phyloP scores from a whole-genome alignment of 2,113 vertebrate genomes.

The Syrmaticus mikado region DNA sequence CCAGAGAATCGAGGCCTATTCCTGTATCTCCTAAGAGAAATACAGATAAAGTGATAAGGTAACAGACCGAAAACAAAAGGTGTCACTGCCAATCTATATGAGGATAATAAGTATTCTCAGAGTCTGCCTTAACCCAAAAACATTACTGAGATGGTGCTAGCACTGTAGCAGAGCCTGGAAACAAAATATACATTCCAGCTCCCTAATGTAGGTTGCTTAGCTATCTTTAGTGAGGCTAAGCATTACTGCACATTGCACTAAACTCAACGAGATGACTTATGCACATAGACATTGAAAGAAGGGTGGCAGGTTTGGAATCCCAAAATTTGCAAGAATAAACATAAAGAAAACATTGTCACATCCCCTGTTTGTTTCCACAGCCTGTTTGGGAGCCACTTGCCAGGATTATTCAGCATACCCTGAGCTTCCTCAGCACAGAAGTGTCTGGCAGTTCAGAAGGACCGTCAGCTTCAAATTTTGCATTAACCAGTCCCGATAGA shows the following conservation, averaged over 20 bases:
- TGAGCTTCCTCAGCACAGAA: background rate
- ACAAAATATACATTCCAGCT: conserved; percentile 5
- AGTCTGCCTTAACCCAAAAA: background rate
- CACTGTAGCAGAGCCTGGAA: background rate
- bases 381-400: background rate
- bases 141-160: background rate
- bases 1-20: background rate
- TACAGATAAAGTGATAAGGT: background rate
- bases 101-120: background rate
- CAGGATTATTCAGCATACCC: background rate
- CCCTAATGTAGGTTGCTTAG: background rate
- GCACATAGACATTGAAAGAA: background rate
- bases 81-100: background rate
- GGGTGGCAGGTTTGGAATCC: background rate
- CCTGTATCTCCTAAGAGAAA: background rate
- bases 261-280: background rate
- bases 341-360: background rate
- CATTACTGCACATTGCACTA: background rate
- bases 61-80: background rate
- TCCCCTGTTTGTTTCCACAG: background rate
- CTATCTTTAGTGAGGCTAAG: background rate
- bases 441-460: background rate
- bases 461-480: background rate
- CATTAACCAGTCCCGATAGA: background rate
- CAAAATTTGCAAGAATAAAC: background rate